Conservation (phyloP, 2,113 vertebrate species). For the Macroglossus sobrinus region DNA sequence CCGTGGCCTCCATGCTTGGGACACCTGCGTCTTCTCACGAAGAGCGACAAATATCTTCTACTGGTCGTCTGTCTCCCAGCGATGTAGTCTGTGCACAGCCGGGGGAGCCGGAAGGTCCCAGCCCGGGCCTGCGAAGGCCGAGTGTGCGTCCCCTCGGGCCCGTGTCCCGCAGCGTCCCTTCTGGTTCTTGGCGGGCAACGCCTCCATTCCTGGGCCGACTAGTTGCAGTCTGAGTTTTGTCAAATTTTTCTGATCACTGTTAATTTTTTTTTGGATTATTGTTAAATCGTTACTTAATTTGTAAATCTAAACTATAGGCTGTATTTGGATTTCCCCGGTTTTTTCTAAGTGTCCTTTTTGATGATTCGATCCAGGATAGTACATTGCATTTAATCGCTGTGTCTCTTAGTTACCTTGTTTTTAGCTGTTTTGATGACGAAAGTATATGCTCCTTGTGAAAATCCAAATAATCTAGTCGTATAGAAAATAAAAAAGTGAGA, state of each 20-base stretch:
- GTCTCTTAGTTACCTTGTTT: not conserved
- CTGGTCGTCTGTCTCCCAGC: not conserved
- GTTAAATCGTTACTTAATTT: not conserved
- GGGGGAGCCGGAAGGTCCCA: too few relatives aligned
- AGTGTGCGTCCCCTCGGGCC: fast-evolving
- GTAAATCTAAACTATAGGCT: not conserved
- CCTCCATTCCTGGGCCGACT: fast-evolving
- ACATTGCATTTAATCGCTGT: not conserved
- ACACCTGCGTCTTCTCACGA: not conserved
- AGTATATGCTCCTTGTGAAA: not conserved
- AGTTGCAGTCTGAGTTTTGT: not conserved
- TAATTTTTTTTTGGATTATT: not conserved
- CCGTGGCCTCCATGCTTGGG: not conserved
- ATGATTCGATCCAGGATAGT: not conserved
- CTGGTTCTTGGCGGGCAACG: not conserved
- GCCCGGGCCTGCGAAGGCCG: not conserved
- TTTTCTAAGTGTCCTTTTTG: not conserved
- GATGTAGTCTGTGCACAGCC: not conserved
- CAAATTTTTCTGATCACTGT: too few relatives aligned
- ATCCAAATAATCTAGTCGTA: not conserved
- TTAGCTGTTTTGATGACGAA: not conserved
- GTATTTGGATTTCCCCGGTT: not conserved
- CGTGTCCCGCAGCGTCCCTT: not conserved
- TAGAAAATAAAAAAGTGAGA: not conserved
- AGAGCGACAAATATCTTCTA: not conserved